These are phyloP conservation scores for Osmerus eperlanus DNA, from an alignment of 2,113 vertebrate species.

Conservation along the genomic window DNA sequence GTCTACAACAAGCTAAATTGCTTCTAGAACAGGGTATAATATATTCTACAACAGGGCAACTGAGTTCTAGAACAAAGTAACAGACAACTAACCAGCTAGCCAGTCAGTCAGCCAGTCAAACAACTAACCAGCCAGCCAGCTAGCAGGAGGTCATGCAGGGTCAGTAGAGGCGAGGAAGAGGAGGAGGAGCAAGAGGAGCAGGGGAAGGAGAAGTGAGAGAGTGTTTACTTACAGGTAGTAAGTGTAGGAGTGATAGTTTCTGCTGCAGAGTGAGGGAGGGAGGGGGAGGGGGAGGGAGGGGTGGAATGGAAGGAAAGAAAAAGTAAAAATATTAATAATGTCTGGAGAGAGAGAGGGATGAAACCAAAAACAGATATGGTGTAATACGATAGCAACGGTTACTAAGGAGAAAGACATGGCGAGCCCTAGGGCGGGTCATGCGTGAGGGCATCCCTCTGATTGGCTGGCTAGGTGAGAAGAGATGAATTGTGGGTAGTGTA, in stretches of 20 bases:
- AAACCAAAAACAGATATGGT: conserved; percentile 78
- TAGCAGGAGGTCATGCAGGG: conserved; percentile 58
- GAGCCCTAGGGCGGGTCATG: conserved; percentile 48
- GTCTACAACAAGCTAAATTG: too few relatives aligned
- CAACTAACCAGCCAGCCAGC: too few relatives aligned
- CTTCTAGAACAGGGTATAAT: too few relatives aligned
- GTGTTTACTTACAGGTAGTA: conserved; percentile 97
- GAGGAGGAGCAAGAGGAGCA: conserved; percentile 55
- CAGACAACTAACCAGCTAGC: too few relatives aligned
- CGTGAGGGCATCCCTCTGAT: conserved; percentile 18
- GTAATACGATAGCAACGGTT: conserved; percentile 68
- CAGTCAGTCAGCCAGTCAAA: too few relatives aligned
- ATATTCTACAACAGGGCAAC: too few relatives aligned
- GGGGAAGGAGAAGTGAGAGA: conserved; percentile 72
- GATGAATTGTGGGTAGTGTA: conserved; percentile 13
- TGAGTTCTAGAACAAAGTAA: too few relatives aligned
- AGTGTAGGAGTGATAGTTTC: conserved; percentile 97
- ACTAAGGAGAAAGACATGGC: conserved; percentile 54
- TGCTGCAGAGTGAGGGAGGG: conserved; percentile 88
- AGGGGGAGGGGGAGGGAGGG: conserved; percentile 70
- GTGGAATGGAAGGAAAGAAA: conserved; percentile 94
- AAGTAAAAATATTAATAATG: conserved; percentile 90
- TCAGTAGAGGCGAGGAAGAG: conserved; percentile 58
- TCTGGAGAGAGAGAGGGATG: conserved; percentile 74
- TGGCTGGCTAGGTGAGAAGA: conserved; percentile 1